phyloP scores from a whole-genome alignment of 2,113 vertebrate species.

The Leuciscus idus region DNA sequence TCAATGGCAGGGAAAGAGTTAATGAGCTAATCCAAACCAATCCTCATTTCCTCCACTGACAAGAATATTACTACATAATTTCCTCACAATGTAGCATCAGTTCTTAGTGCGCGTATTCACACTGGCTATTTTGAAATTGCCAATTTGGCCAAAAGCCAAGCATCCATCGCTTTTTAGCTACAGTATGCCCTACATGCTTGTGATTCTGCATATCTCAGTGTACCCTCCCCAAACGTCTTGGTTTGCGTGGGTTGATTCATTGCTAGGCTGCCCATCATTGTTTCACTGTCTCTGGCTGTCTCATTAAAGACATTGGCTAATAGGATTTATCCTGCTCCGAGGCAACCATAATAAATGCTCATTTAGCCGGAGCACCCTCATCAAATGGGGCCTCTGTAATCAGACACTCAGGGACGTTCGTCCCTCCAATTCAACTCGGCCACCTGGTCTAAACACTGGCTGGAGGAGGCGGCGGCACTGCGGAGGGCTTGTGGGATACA shows the following conservation, averaged over 20 bases:
- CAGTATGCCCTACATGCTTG: conserved; percentile 16
- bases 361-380: conserved; percentile 31
- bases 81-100: not conserved
- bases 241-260: conserved; percentile 41
- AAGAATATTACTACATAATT: not conserved
- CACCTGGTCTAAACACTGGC: conserved; percentile 29
- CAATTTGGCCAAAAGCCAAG: conserved; percentile 38
- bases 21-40: not conserved
- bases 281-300: conserved; percentile 47
- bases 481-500: not conserved
- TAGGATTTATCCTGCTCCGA: conserved; percentile 47
- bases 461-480: not conserved
- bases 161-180: conserved; percentile 35
- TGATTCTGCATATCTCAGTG: conserved; percentile 21
- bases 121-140: conserved; percentile 28
- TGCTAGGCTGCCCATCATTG: conserved; percentile 29
- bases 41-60: not conserved
- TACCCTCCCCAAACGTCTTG: not conserved
- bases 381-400: conserved; percentile 52
- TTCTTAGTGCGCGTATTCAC: not conserved
- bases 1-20: too few species aligned
- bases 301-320: conserved; percentile 55
- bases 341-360: conserved; percentile 39
- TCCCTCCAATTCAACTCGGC: conserved; percentile 32
- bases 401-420: conserved; percentile 35